A percentile compares a stretch with the other conserved stretches of the same genome.
Evolutionary conservation across 2,888 invertebrate species (phyloP).

Genomic region (Diarsia brunnea): DNA sequence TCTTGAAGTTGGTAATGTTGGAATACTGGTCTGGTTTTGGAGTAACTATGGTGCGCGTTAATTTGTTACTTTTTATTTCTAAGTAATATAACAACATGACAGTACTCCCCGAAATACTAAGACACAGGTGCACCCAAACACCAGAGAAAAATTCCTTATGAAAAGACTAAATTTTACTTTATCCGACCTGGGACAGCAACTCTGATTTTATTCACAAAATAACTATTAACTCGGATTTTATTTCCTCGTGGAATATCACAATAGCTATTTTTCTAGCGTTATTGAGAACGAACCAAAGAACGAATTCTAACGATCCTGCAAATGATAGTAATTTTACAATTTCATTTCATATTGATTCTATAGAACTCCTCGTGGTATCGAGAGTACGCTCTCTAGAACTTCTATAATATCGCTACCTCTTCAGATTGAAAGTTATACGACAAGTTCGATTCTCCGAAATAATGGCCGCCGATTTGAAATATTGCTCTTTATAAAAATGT

Average conservation of each 20-base stretch:
- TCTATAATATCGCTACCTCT: conserved; percentile 1
- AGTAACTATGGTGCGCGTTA: not conserved
- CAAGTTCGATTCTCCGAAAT: conserved; percentile 13
- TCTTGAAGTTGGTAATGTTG: not conserved
- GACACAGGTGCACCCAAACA: not conserved
- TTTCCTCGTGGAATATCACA: not conserved
- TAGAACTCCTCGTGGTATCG: not conserved
- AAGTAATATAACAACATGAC: not conserved
- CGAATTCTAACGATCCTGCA: no score
- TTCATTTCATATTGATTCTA: not conserved
- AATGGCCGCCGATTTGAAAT: not conserved
- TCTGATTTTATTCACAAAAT: not conserved
- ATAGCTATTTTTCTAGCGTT: not conserved
- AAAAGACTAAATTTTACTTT: not conserved
- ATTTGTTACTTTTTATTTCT: not conserved
- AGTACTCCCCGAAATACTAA: not conserved
- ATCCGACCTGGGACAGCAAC: not conserved
- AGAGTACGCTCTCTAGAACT: not conserved
- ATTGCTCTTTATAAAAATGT: not conserved
- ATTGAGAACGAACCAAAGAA: no score
- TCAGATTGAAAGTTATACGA: conserved; percentile 14
- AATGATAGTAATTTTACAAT: no score
- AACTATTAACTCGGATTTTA: not conserved
- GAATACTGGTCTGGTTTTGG: not conserved
- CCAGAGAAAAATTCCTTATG: not conserved